phyloP scores from a whole-genome alignment of 2,113 vertebrate species.

The Tetraodon nigroviridis region DNA sequence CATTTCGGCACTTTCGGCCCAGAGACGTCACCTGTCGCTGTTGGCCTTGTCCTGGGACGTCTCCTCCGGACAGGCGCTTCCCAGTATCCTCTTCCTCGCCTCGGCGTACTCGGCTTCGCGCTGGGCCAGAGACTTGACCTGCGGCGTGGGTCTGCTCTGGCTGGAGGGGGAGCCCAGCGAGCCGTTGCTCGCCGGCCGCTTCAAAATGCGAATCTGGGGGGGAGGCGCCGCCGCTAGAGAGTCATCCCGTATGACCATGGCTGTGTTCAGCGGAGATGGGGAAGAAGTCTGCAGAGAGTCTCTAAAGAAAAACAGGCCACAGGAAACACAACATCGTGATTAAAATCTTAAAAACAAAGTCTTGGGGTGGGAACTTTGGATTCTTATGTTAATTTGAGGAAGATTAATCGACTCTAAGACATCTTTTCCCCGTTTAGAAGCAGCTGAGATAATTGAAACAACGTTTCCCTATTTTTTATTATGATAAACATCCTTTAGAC shows the following conservation, averaged over 20 bases:
- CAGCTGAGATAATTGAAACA: not conserved
- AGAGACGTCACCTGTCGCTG: slow-evolving; percentile 81
- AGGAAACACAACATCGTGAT: not conserved
- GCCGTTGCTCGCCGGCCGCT: slow-evolving; percentile 90
- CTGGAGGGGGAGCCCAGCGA: slow-evolving; percentile 77
- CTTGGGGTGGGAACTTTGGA: too few relatives aligned
- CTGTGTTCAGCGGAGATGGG: slow-evolving; percentile 80
- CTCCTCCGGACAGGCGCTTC: slow-evolving; percentile 91
- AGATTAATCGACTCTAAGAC: not conserved
- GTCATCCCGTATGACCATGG: slow-evolving; percentile 93
- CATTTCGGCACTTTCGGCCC: too few relatives aligned
- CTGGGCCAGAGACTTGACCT: slow-evolving; percentile 92
- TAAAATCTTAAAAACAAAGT: too few relatives aligned
- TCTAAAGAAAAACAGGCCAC: slow-evolving; percentile 53
- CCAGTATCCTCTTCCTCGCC: slow-evolving; percentile 91
- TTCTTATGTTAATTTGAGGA: too few relatives aligned
- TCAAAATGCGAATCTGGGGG: slow-evolving; percentile 94
- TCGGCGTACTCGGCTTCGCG: slow-evolving; percentile 95
- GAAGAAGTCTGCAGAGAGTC: slow-evolving; percentile 76
- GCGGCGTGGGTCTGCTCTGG: slow-evolving; percentile 80
- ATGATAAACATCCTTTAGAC: too few relatives aligned
- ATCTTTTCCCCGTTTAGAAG: not conserved
- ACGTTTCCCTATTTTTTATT: not conserved
- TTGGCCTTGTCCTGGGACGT: slow-evolving; percentile 86
- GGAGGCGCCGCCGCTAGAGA: slow-evolving; percentile 84